Percentiles rank a stretch among this genome's conserved stretches.
phyloP scores from a whole-genome alignment of 2,113 vertebrate genomes.

The Conger conger region DNA sequence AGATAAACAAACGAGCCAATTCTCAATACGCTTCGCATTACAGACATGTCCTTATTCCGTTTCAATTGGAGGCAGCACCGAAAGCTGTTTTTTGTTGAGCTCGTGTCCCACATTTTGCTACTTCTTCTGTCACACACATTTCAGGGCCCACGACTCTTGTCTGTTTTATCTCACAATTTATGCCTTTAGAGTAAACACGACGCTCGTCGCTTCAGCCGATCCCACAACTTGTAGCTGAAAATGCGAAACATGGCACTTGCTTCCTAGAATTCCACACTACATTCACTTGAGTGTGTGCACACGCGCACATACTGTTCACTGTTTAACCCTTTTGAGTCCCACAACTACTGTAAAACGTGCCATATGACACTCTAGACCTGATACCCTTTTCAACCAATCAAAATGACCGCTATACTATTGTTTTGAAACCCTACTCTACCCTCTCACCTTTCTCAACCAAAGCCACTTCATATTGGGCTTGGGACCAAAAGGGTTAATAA shows the following conservation, averaged over 20 bases:
- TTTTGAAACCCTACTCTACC: no score
- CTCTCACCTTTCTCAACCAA: no score
- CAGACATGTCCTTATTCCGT: not conserved
- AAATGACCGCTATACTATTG: no score
- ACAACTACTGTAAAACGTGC: no score
- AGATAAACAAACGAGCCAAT: not conserved
- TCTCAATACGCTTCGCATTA: not conserved
- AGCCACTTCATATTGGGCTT: no score
- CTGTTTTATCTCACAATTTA: slow-evolving; percentile 4
- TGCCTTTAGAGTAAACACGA: not conserved
- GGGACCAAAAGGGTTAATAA: no score
- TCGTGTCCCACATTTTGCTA: not conserved
- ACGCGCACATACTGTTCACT: not conserved
- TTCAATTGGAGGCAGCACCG: not conserved
- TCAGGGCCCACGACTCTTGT: not conserved
- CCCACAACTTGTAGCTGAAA: slow-evolving; percentile 4
- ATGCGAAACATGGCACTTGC: not conserved
- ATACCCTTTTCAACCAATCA: no score
- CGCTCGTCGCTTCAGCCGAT: not conserved
- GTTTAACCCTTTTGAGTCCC: no score
- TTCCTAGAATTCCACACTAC: not conserved
- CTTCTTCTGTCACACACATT: not conserved
- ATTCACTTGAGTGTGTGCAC: not conserved
- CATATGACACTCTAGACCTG: no score
- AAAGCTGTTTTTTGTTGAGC: not conserved